phyloP scores from a whole-genome alignment of 2,113 vertebrate genomes.

The Rhea pennata region DNA sequence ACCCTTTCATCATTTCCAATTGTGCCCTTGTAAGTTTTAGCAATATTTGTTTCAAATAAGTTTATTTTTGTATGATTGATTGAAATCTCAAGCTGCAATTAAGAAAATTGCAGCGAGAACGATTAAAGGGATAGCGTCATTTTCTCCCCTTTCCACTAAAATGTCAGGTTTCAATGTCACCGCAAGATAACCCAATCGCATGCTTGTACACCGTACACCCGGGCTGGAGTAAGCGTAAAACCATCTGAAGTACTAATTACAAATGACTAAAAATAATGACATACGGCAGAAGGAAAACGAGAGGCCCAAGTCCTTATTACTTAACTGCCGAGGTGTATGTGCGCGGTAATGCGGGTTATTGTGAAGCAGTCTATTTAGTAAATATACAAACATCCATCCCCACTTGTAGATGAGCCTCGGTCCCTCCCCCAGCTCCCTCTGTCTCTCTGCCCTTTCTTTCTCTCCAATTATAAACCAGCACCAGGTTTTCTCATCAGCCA shows the following conservation, averaged over 20 bases:
- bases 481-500: constrained; percentile 92
- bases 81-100: constrained; percentile 60
- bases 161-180: constrained; percentile 64
- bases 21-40: constrained; percentile 42
- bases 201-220: not conserved
- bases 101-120: constrained; percentile 48
- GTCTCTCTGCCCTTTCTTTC: constrained; percentile 80
- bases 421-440: constrained; percentile 50
- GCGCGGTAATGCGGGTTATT: not conserved
- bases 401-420: constrained; percentile 39
- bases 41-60: constrained; percentile 51
- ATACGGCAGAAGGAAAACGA: constrained; percentile 13
- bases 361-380: not conserved
- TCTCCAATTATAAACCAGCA: constrained; percentile 88
- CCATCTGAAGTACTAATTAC: constrained; percentile 63
- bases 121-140: constrained; percentile 30
- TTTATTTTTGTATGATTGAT: constrained; percentile 64
- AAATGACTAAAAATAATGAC: constrained; percentile 57
- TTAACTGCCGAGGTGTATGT: not conserved
- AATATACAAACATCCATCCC: constrained; percentile 56
- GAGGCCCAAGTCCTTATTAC: constrained; percentile 6
- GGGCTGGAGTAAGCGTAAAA: constrained; percentile 25
- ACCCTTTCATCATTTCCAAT: not conserved
- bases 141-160: constrained; percentile 37
- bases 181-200: constrained; percentile 53